Evolutionary conservation across 1,140 invertebrate species (phyloP).

Genomic region (Drosophila pseudoananassae): DNA sequence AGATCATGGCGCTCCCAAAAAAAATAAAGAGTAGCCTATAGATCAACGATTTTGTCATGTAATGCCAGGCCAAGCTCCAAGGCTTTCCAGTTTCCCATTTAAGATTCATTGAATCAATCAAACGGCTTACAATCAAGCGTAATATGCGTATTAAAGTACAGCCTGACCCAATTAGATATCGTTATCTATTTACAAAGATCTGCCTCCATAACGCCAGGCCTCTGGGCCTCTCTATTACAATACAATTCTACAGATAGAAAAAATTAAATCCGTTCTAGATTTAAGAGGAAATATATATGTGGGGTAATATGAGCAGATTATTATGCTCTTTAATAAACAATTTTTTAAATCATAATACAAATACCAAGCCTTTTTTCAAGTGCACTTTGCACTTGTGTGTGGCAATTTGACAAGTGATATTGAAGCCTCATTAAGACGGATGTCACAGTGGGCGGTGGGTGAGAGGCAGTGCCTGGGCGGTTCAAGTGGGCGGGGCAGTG

Average conservation of each 20-base stretch:
- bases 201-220: neutral
- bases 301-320: no score
- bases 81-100: conserved; percentile 15
- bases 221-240: conserved; percentile 4
- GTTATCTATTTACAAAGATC: conserved; percentile 38
- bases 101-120: conserved; percentile 28
- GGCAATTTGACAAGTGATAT: conserved; percentile 70
- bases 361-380: neutral
- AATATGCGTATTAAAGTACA: conserved; percentile 37
- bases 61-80: conserved; percentile 28
- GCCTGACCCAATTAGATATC: conserved; percentile 52
- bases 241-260: neutral
- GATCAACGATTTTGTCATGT: conserved; percentile 40
- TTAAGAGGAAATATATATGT: no score
- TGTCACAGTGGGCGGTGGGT: conserved; percentile 46
- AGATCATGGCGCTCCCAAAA: conserved; percentile 49
- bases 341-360: no score
- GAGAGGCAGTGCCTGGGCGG: neutral
- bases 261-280: no score
- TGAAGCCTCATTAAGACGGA: conserved; percentile 71
- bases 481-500: conserved; percentile 17
- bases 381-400: neutral
- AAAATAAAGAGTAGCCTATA: conserved; percentile 23
- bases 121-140: conserved; percentile 34
- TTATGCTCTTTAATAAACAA: no score